These are phyloP conservation scores for Choloepus didactylus DNA, from an alignment of 2,797 vertebrate genomes.

Conservation along the genomic window DNA sequence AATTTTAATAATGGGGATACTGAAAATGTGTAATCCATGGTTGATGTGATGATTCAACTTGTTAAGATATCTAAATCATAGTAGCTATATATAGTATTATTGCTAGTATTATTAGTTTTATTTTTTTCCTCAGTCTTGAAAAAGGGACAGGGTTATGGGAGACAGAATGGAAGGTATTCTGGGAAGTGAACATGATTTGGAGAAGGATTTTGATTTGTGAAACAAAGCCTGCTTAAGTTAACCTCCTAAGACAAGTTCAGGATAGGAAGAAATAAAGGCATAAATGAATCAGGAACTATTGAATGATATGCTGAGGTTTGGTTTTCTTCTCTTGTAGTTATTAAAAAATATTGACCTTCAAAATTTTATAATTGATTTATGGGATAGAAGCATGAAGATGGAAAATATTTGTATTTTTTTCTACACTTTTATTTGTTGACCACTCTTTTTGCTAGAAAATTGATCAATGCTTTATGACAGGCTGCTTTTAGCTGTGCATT, in stretches of 20 bases:
- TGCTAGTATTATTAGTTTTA: neutral
- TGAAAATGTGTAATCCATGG: neutral
- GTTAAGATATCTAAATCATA: neutral
- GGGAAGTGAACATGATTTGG: neutral
- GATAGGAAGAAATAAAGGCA: neutral
- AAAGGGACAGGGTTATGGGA: neutral
- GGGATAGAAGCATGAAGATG: neutral
- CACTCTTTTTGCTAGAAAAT: neutral
- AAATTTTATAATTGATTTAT: neutral
- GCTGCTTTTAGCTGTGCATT: conserved; percentile 13
- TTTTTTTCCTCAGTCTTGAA: neutral
- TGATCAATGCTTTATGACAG: conserved; percentile 58
- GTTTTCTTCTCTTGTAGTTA: conserved; percentile 30
- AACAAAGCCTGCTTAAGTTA: conserved; percentile 21
- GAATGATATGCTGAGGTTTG: neutral
- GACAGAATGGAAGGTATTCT: neutral
- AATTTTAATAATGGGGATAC: conserved; percentile 17
- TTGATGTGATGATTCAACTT: neutral
- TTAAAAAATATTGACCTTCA: conserved; percentile 37
- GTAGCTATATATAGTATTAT: neutral
- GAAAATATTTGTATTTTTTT: conserved; percentile 42
- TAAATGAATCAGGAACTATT: neutral
- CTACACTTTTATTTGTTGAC: conserved; percentile 33
- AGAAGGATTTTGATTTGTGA: conserved; percentile 19
- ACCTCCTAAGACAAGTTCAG: conserved; percentile 29